Percentiles rank a stretch among this genome's conserved stretches.
These are phyloP conservation scores for Rhegmatorhina hoffmannsi DNA, from an alignment of 2,113 vertebrate species.

Conservation along the genomic window DNA sequence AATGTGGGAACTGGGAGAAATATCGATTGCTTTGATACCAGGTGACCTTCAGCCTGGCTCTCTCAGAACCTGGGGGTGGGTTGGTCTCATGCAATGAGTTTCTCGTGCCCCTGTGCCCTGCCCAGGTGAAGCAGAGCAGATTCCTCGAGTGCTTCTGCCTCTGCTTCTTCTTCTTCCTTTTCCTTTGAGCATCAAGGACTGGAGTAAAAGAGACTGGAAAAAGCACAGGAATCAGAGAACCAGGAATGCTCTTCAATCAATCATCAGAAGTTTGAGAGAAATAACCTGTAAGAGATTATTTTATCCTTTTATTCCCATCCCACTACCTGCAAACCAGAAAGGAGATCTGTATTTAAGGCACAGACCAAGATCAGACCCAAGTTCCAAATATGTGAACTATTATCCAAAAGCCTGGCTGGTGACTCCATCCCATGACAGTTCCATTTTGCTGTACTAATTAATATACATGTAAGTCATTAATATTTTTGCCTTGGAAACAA, in stretches of 20 bases:
- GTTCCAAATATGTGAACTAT: background rate
- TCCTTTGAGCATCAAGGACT: background rate
- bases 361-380: background rate
- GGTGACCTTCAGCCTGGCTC: background rate
- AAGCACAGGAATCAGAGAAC: background rate
- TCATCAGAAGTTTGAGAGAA: accelerated
- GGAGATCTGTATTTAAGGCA: background rate
- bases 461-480: background rate
- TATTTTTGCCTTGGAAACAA: background rate
- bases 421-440: background rate
- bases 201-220: background rate
- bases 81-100: background rate
- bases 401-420: background rate
- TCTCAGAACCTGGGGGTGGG: background rate
- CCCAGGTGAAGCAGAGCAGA: background rate
- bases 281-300: background rate
- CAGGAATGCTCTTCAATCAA: background rate
- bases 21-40: background rate
- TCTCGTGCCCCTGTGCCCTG: background rate
- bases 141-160: background rate
- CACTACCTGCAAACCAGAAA: background rate
- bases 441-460: background rate
- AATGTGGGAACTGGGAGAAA: background rate
- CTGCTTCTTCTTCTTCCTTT: background rate
- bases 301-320: background rate